Base-by-base conservation (phyloP, 2,888 invertebrate genomes). In the Therioaphis trifolii region DNA sequence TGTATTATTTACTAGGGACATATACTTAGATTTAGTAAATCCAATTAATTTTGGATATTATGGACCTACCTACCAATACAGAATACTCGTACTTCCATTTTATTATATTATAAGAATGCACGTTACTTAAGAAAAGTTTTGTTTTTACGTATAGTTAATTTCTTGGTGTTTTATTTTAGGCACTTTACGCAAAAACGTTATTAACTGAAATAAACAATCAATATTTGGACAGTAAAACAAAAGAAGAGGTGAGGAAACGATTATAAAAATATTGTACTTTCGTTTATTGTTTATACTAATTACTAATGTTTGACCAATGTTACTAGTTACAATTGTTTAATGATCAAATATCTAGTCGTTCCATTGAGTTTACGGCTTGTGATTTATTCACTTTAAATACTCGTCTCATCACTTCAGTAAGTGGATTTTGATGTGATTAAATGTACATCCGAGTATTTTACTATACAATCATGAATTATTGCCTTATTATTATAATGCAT, bases 311-410 rank as follows among this genome's bases (percentile, higher is more conserved):
- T n/a, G n/a, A n/a, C n/a, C 24, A 27, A 27, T 9, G 35, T 11
- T 80, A 35, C 7, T 78, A 88, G 88, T 85, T 88, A 1, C 85
- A 87, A 82, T 85, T 87, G 63, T 88, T 88, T 78, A 87, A 87
- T 24, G 87, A 87, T 43, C 87, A 88, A 66, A 86, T 88, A 46
- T 86, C 87, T 40, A 87, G 87, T 85, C 86, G 86, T 63, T 86
- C 86, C 55, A 86, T 87, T 43, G 85, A 86, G 46, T 88, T 88
- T 58, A 87, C 88, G n/a, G 88, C 87, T 14, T 87, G 86, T 58
- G 88, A 88, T 55, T 87, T 88, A 72, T 88, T 88, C 27, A 84
- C 85, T 5, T 85, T 88, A 3, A 87, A 88, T 84, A 87, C 87
- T 7, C 87, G 85, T 66, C 85, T 88, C 2, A 84, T 88, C n/a